phyloP scores from a whole-genome alignment of 2,113 vertebrate genomes.

The Prochilodus magdalenae region DNA sequence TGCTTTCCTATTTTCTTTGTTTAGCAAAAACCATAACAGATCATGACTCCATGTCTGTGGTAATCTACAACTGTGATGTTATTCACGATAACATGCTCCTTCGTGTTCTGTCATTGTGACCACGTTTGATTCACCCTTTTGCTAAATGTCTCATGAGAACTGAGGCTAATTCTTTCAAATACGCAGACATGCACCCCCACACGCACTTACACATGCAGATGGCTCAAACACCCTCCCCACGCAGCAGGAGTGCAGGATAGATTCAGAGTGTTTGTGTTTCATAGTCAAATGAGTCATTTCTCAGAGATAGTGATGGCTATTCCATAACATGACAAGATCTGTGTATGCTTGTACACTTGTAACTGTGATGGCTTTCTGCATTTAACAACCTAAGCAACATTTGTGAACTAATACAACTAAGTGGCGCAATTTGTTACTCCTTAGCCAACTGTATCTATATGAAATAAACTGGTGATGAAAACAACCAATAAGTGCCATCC shows the following conservation, averaged over 20 bases:
- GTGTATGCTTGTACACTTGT: neutral
- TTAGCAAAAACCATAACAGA: neutral
- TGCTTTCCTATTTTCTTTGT: neutral
- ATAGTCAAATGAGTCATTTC: constrained; percentile 46
- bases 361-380: neutral
- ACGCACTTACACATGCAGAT: constrained; percentile 36
- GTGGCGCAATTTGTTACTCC: constrained; percentile 1
- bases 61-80: neutral
- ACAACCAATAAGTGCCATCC: too few species aligned
- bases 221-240: constrained; percentile 26
- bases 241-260: constrained; percentile 27
- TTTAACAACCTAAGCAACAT: constrained; percentile 1
- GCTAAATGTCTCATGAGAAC: constrained; percentile 11
- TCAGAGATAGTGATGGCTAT: constrained; percentile 40
- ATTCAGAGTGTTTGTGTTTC: constrained; percentile 28
- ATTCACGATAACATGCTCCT: neutral
- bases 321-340: constrained; percentile 27
- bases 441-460: neutral
- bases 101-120: neutral
- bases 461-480: neutral
- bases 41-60: neutral
- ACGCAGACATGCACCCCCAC: neutral
- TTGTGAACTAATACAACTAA: neutral
- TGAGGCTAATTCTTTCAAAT: constrained; percentile 1
- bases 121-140: constrained; percentile 3